These are phyloP conservation scores for Teleiodes luculella DNA, from an alignment of 2,888 invertebrate species.

Conservation along the genomic window DNA sequence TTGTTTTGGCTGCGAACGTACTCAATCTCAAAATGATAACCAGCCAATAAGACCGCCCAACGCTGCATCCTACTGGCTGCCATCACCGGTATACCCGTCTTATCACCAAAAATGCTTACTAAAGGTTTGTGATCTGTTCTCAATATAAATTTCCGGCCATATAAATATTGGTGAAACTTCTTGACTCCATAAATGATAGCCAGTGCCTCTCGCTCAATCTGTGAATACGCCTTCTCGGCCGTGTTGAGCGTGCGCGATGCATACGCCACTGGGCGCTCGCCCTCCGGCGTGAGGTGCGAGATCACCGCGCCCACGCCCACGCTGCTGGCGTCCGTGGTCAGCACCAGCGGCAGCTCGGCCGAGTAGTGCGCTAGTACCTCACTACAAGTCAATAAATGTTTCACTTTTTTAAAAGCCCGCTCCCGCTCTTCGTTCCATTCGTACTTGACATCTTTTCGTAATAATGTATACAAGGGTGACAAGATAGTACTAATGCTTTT, in stretches of 20 bases:
- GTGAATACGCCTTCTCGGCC: slow-evolving; percentile 11
- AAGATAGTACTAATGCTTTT: slow-evolving; percentile 20
- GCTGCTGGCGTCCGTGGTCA: slow-evolving; percentile 21
- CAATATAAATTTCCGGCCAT: slow-evolving; percentile 16
- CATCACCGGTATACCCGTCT: slow-evolving; percentile 21
- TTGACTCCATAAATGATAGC: slow-evolving; percentile 18
- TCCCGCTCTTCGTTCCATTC: slow-evolving; percentile 12
- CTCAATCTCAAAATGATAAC: slow-evolving; percentile 8
- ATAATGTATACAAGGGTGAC: slow-evolving; percentile 16
- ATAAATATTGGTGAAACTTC: slow-evolving; percentile 21
- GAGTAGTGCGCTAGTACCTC: slow-evolving; percentile 20
- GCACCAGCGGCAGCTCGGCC: slow-evolving; percentile 12
- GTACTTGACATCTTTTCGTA: slow-evolving; percentile 14
- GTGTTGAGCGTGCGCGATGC: slow-evolving; percentile 14
- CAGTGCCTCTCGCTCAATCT: slow-evolving; percentile 20
- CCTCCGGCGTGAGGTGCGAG: slow-evolving; percentile 12
- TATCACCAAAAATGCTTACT: slow-evolving; percentile 21
- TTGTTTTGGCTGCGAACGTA: not conserved
- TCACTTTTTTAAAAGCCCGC: slow-evolving; percentile 13
- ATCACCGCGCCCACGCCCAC: slow-evolving; percentile 20
- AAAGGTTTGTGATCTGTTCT: slow-evolving; percentile 22
- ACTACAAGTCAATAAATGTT: slow-evolving; percentile 9
- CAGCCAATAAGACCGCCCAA: slow-evolving; percentile 16
- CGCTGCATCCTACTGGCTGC: slow-evolving; percentile 19
- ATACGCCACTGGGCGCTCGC: slow-evolving; percentile 18